These are phyloP conservation scores for Drosophila mayri DNA, from an alignment of 1,140 invertebrate genomes.

Conservation along the genomic window DNA sequence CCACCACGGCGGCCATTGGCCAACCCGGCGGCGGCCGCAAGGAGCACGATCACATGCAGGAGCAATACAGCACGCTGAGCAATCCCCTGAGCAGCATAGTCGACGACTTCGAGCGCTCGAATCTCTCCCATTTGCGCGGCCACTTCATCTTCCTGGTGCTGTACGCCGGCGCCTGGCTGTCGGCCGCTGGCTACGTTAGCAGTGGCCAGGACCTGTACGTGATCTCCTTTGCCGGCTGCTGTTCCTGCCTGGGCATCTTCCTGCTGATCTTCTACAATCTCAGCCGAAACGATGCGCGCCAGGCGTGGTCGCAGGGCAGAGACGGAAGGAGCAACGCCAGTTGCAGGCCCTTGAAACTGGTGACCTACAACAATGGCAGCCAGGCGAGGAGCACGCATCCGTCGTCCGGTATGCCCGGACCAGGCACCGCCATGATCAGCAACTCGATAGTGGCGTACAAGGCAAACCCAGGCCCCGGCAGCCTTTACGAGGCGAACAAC, in stretches of 20 bases:
- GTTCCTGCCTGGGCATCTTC: constrained; percentile 91
- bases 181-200: constrained; percentile 88
- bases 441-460: constrained; percentile 76
- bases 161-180: constrained; percentile 91
- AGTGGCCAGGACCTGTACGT: constrained; percentile 87
- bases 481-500: constrained; percentile 83
- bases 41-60: constrained; percentile 62
- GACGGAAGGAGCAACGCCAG: constrained; percentile 87
- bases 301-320: constrained; percentile 88
- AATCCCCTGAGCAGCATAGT: constrained; percentile 90
- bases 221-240: constrained; percentile 90
- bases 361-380: constrained; percentile 65
- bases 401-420: neutral
- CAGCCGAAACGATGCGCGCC: constrained; percentile 92
- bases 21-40: constrained; percentile 16
- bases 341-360: constrained; percentile 77
- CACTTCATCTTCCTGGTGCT: constrained; percentile 91
- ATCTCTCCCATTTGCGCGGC: constrained; percentile 92
- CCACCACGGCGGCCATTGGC: constrained; percentile 17
- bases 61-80: constrained; percentile 85
- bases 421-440: constrained; percentile 61
- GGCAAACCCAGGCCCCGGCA: constrained; percentile 55
- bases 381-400: constrained; percentile 10
- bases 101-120: constrained; percentile 93
- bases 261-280: constrained; percentile 94